phyloP scores from a whole-genome alignment of 2,113 vertebrate species.

The Heterochromis multidens region DNA sequence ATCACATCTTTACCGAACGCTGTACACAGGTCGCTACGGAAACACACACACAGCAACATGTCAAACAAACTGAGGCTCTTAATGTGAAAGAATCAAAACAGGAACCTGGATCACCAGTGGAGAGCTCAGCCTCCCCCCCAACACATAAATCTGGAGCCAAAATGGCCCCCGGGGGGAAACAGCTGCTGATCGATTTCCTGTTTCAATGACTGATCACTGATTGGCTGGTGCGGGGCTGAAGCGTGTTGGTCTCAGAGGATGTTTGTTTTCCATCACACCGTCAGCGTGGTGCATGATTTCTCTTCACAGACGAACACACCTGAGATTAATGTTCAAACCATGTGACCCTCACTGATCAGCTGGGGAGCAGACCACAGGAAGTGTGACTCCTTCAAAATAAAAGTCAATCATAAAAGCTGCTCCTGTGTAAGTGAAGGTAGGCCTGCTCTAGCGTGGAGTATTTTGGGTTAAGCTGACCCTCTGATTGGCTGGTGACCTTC shows the following conservation, averaged over 20 bases:
- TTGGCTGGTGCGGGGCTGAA: background rate
- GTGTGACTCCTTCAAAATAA: background rate
- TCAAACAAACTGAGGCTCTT: background rate
- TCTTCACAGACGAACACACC: constrained; percentile 15
- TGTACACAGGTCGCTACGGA: constrained; percentile 88
- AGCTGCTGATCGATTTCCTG: too few relatives aligned
- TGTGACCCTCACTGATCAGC: background rate
- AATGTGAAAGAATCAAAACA: background rate
- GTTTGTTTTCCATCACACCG: background rate
- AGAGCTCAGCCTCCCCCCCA: too few relatives aligned
- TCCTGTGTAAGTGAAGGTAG: too few relatives aligned
- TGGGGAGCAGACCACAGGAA: background rate
- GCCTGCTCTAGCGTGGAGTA: too few relatives aligned
- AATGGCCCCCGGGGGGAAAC: too few relatives aligned
- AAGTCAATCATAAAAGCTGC: background rate
- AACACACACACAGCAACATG: background rate
- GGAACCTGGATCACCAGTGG: too few relatives aligned
- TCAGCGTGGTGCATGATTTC: constrained; percentile 46
- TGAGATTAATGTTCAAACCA: background rate
- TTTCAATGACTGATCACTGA: too few relatives aligned
- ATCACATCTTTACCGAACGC: constrained; percentile 96
- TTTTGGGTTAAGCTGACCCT: background rate
- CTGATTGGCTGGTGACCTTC: background rate
- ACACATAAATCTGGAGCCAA: too few relatives aligned
- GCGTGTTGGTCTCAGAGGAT: constrained; percentile 4